Percentiles rank a stretch among this genome's conserved stretches.
Conservation (phyloP, 2,888 invertebrate species). For the Frankliniella fusca region DNA sequence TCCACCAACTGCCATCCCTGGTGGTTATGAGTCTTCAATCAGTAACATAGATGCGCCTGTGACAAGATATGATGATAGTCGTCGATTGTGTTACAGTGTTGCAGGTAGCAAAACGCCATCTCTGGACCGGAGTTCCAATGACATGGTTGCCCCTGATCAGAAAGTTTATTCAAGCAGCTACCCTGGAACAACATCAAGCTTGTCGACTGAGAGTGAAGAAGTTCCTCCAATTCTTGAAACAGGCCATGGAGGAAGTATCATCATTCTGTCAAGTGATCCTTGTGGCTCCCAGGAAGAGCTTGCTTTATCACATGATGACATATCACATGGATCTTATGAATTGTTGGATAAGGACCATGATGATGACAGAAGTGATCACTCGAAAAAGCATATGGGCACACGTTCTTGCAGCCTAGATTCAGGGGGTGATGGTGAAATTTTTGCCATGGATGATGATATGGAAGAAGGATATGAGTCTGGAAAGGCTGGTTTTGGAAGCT, state of each 20-base stretch:
- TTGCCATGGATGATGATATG: conserved; percentile 63
- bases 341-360: conserved; percentile 72
- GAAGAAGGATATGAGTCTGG: conserved; percentile 37
- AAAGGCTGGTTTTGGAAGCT: conserved; percentile 35
- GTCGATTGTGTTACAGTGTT: conserved; percentile 57
- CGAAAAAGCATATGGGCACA: conserved; percentile 28
- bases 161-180: conserved; percentile 83
- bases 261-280: conserved; percentile 40
- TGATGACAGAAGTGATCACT: conserved; percentile 31
- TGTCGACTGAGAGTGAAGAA: conserved; percentile 62
- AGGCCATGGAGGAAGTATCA: conserved; percentile 48
- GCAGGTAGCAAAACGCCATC: conserved; percentile 58
- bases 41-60: conserved; percentile 58
- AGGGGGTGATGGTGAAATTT: conserved; percentile 69
- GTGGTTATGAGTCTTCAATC: not conserved
- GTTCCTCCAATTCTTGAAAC: conserved; percentile 58
- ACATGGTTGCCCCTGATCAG: conserved; percentile 55
- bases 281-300: conserved; percentile 42
- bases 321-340: conserved; percentile 85
- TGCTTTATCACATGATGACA: conserved; percentile 68
- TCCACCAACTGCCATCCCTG: not conserved
- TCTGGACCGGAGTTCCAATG: conserved; percentile 65
- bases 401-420: conserved; percentile 72
- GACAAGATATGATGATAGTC: conserved; percentile 67
- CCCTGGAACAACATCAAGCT: conserved; percentile 69